Base-by-base conservation (phyloP, 2,113 vertebrate species). In the Notiomystis cincta region DNA sequence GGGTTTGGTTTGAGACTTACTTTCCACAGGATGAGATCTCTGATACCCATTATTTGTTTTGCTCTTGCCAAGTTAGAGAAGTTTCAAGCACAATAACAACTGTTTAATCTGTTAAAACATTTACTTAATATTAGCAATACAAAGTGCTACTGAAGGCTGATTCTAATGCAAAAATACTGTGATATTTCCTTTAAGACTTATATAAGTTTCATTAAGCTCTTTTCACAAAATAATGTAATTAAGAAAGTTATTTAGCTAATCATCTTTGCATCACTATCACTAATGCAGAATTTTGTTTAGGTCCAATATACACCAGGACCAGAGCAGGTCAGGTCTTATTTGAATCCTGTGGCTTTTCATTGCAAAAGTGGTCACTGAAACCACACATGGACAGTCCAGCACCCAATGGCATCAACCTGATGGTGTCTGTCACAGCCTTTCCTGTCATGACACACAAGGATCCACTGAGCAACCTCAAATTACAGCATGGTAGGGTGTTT, bases 11-110 rank as follows among this genome's bases (percentile, higher is more conserved):
- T 86, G 92, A 96, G 42, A n/a, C 85, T 51, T 73, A 86, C 27
- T 95, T 97, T 97, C 90, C 95, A 94, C 88, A 88, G 90, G 76
- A 95, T 90, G 94, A 96, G 82, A 77, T 97, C 50, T 89, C 54
- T 16, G 75, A 95, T 94, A 95, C 19, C 16, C 37, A 24, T 51
- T 83, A 69, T 92, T 95, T 92, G 45, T 83, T 92, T 93, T 92
- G 66, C 14, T 83, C 80, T 92, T 86, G 76, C 86, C 88, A 94
- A 90, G 58, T 54, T 53, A 83, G 37, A 66, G 67, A 80, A 27
- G 25, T 86, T 95, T 80, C 50, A 94, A 70, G 45, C 38, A 37
- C 2, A 61, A 70, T 77, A 96, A 72, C 17, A 40, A 88, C 28
- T 79, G 9, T 33, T 85, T 93, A 83, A 50, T 80, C 71, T 86